phyloP scores from a whole-genome alignment of 2,797 vertebrate species.

The Heterohyrax brucei region DNA sequence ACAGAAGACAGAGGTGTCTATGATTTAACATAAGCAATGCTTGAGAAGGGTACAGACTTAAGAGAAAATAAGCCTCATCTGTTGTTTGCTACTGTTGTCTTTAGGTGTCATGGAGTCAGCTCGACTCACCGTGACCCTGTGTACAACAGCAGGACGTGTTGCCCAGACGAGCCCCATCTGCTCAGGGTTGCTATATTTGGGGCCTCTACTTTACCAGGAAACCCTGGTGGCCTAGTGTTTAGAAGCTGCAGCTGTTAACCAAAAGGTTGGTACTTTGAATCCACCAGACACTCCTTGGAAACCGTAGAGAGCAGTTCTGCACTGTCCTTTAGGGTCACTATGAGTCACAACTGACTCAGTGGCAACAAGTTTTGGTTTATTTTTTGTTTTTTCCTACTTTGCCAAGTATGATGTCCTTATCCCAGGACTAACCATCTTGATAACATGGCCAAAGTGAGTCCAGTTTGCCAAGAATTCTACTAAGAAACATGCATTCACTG shows the following conservation, averaged over 20 bases:
- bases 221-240: no score
- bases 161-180: background rate
- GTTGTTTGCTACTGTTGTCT: background rate
- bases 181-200: background rate
- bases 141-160: background rate
- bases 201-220: background rate
- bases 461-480: constrained; percentile 18
- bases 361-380: no score
- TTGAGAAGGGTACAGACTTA: background rate
- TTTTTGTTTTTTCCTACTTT: background rate
- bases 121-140: background rate
- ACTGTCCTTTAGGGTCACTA: no score
- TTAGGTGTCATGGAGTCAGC: background rate
- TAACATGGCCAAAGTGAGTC: background rate
- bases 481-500: background rate
- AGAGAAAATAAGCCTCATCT: constrained; percentile 53
- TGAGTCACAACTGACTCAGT: no score
- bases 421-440: background rate
- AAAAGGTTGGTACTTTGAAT: no score
- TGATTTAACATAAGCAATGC: constrained; percentile 48
- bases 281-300: no score
- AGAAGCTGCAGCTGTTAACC: no score
- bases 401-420: background rate
- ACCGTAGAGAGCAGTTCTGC: no score
- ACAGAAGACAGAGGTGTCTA: background rate